phyloP scores from a whole-genome alignment of 2,113 vertebrate species.

The Pelobates fuscus region DNA sequence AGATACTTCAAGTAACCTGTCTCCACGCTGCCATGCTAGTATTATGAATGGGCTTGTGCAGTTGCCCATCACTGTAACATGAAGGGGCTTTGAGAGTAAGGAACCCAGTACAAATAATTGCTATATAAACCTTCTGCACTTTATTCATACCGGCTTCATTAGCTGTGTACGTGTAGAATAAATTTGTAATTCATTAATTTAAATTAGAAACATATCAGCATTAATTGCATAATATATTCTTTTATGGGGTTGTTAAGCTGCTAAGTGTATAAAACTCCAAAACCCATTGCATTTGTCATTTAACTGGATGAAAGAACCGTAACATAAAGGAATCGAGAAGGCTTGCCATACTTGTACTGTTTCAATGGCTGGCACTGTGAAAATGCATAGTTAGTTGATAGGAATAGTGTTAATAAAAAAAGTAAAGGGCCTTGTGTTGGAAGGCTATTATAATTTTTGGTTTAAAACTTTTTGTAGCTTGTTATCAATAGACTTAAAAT shows the following conservation, averaged over 20 bases:
- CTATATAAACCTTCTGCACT: neutral
- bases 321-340: neutral
- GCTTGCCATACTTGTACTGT: neutral
- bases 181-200: constrained; percentile 21
- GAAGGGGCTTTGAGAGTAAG: neutral
- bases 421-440: neutral
- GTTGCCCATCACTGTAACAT: neutral
- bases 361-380: neutral
- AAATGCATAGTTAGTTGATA: neutral
- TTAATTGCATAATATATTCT: constrained; percentile 8
- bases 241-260: constrained; percentile 14
- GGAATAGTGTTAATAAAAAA: neutral
- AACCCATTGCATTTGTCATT: constrained; percentile 5
- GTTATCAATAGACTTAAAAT: too few relatives aligned
- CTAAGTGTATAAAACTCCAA: neutral
- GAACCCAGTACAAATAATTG: neutral
- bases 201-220: constrained; percentile 14
- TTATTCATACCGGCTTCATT: constrained; percentile 11
- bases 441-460: neutral
- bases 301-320: neutral
- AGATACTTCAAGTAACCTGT: too few relatives aligned
- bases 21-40: neutral
- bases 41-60: neutral
- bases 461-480: too few relatives aligned
- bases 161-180: constrained; percentile 1